phyloP scores from a whole-genome alignment of 1,140 invertebrate genomes.

The Laupala kohalensis region DNA sequence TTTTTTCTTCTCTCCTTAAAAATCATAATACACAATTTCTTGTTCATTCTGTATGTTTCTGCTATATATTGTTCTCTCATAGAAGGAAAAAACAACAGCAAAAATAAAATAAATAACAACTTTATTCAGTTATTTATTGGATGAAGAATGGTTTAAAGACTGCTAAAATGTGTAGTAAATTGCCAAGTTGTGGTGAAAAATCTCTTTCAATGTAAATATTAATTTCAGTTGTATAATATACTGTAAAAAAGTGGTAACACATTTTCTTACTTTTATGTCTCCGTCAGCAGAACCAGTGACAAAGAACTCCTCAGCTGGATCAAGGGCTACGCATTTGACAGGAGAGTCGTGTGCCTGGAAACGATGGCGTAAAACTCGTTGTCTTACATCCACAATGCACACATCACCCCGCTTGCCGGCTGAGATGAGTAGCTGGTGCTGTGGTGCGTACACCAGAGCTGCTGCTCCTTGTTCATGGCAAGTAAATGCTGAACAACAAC shows the following conservation, averaged over 20 bases:
- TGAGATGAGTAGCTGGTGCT: slow-evolving; percentile 81
- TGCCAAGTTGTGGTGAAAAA: no score
- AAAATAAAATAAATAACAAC: no score
- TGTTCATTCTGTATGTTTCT: no score
- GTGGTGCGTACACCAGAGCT: slow-evolving; percentile 80
- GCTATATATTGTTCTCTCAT: no score
- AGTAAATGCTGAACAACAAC: neutral
- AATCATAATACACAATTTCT: no score
- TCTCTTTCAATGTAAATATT: no score
- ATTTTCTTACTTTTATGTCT: slow-evolving; percentile 77
- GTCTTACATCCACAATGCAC: slow-evolving; percentile 86
- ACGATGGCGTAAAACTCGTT: slow-evolving; percentile 72
- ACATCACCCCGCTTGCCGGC: slow-evolving; percentile 93
- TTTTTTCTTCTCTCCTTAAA: no score
- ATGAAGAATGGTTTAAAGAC: no score
- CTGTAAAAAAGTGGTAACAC: neutral
- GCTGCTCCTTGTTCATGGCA: slow-evolving; percentile 35
- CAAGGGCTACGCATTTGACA: slow-evolving; percentile 87
- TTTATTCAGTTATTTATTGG: no score
- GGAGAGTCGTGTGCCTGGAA: slow-evolving; percentile 86
- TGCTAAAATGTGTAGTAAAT: no score
- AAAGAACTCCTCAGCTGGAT: slow-evolving; percentile 91
- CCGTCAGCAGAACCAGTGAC: slow-evolving; percentile 96
- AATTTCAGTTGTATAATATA: no score
- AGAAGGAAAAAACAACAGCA: no score